A percentile compares a stretch with the other conserved stretches of the same genome.
Evolutionary conservation across 2,888 invertebrate genomes (phyloP).

Genomic region (Mythimna lalbum): DNA sequence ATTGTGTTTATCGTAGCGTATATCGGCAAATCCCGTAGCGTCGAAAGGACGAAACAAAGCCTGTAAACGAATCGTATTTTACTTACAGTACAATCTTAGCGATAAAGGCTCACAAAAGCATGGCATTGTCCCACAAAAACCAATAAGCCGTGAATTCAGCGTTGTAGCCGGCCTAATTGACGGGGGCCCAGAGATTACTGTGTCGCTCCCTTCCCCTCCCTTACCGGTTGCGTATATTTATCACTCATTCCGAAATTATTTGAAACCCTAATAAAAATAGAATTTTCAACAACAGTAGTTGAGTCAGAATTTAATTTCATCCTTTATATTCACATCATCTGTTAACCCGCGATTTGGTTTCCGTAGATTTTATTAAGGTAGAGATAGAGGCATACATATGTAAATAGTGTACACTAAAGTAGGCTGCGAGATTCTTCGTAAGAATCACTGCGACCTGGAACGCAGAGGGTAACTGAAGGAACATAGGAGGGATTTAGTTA

Average conservation of each 20-base stretch:
- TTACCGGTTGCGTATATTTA: slow-evolving; percentile 47
- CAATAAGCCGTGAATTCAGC: slow-evolving; percentile 67
- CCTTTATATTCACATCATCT: slow-evolving; percentile 41
- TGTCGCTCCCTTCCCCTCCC: slow-evolving; percentile 34
- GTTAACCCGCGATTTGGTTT: slow-evolving; percentile 20
- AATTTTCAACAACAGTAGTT: slow-evolving; percentile 28
- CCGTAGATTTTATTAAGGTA: slow-evolving; percentile 20
- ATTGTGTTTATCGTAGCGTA: slow-evolving; percentile 41
- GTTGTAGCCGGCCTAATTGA: slow-evolving; percentile 64
- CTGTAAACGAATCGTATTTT: slow-evolving; percentile 53
- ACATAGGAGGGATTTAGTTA: too few relatives aligned
- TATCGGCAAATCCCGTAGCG: slow-evolving; percentile 33
- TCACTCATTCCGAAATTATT: slow-evolving; percentile 48
- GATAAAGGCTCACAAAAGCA: slow-evolving; percentile 58
- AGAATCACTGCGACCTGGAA: too few relatives aligned
- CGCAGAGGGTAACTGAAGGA: too few relatives aligned
- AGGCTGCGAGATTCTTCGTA: too few relatives aligned
- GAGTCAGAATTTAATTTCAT: slow-evolving; percentile 30
- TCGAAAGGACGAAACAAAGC: slow-evolving; percentile 50
- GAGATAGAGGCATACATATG: neutral
- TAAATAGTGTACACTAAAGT: neutral
- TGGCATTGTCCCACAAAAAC: slow-evolving; percentile 63
- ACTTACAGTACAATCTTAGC: slow-evolving; percentile 56
- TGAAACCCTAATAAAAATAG: slow-evolving; percentile 44
- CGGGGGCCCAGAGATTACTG: slow-evolving; percentile 63